Evolutionary conservation across 2,113 vertebrate species (phyloP).

Genomic region (Heterochromis multidens): DNA sequence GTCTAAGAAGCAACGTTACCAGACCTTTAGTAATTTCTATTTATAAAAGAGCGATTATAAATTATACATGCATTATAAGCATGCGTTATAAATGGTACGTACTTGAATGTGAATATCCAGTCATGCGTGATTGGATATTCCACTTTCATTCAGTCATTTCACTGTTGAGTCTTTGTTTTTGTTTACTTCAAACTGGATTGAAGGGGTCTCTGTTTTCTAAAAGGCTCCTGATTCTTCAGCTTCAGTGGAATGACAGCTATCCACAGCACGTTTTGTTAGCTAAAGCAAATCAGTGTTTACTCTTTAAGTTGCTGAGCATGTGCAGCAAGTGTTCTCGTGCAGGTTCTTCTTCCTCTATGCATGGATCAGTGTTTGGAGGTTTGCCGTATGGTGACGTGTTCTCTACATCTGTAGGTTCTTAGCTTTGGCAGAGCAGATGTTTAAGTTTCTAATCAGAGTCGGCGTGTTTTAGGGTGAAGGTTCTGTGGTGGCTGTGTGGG

Average conservation of each 20-base stretch:
- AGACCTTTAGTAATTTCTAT: not conserved
- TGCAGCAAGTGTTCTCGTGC: not conserved
- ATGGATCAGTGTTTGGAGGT: not conserved
- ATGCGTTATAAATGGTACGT: too few species aligned
- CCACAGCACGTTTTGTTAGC: not conserved
- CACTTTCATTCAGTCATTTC: not conserved
- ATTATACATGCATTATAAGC: not conserved
- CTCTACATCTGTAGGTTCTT: not conserved
- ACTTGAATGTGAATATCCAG: not conserved
- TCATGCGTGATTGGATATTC: not conserved
- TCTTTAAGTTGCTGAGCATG: not conserved
- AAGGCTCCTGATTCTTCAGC: not conserved
- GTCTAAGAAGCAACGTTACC: conserved; percentile 15
- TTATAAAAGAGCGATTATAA: not conserved
- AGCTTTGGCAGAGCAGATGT: conserved; percentile 12
- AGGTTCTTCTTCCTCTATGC: not conserved
- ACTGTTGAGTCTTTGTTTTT: not conserved
- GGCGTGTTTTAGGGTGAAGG: not conserved
- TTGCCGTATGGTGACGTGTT: not conserved
- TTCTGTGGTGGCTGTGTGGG: conserved; percentile 36
- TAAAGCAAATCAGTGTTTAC: not conserved
- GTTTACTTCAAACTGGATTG: not conserved
- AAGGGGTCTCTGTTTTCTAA: not conserved
- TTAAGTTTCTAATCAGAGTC: conserved; percentile 28
- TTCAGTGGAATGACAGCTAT: not conserved